Evolutionary conservation across 1,140 invertebrate species (phyloP), one percentile per base, ranked within the genome.

Genomic region (Mactra quadrangularis): DNA sequence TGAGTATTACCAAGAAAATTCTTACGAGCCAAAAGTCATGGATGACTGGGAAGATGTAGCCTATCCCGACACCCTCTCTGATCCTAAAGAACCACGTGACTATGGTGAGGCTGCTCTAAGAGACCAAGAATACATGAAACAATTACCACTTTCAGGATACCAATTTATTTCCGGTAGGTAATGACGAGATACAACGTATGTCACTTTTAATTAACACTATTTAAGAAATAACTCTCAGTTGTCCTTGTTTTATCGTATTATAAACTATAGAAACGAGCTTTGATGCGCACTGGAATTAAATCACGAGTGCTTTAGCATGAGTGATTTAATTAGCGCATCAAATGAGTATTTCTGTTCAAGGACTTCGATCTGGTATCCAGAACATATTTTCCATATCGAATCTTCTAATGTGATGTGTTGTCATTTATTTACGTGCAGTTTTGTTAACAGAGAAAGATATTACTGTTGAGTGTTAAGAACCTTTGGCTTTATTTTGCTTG

Each of bases 91-190:
- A 55, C 52, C 70, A 74, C 79, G 79, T 52, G 70, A 66, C 50
- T 82, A 82, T 59, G 71, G 79, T 35, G 79, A 82, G 68, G 70
- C 79, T 3, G 79, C 70, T 17, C 47, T 82, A 7, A 50, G 79
- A 62, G 79, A 82, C 60, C 79, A 82, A 35, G 79, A 82, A 53
- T 82, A 82, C 27, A 82, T 82, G 79, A 82, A 74, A 25, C 79
- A 82, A 47, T 47, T 82, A 11, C 79, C 79, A 22, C 74, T 82
- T 55, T 64, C 79, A 29, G 79, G 79, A n/a, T 82, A 82, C 57
- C 79, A 82, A 31, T 82, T 74, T n/a, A 82, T 82, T 52, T 82
- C 79, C 22, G 79, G 79, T 72, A 33, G 17, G 57, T 64, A n/a
- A 25, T 50, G 29, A 0, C 9, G 27, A 31, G 6, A 9, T 11